Percentiles rank a stretch among this genome's conserved stretches.
Conservation (phyloP, 2,888 invertebrate species). For the Lithophane ornitopus region DNA sequence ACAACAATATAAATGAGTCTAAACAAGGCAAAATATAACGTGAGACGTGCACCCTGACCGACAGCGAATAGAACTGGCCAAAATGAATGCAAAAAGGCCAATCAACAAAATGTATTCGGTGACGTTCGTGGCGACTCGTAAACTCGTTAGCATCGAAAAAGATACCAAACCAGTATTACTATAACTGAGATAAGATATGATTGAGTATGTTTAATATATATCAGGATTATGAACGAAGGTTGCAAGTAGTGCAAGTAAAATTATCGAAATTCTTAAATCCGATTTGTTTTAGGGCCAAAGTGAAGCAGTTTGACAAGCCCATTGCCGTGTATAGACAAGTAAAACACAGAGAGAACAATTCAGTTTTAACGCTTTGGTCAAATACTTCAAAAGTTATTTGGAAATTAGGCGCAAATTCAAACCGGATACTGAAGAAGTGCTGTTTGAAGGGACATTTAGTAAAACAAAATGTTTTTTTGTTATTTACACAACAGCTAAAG, state of each 20-base stretch:
- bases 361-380: background rate
- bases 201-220: too few relatives aligned
- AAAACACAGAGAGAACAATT: background rate
- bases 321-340: background rate
- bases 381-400: background rate
- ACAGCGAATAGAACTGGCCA: background rate
- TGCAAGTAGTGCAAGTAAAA: background rate
- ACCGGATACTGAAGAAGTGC: background rate
- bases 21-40: background rate
- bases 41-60: background rate
- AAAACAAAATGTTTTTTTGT: background rate
- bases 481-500: background rate
- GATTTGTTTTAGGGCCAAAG: background rate
- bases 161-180: background rate
- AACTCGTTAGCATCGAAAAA: background rate
- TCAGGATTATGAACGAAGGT: background rate
- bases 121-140: background rate
- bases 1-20: background rate
- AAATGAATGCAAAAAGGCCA: background rate
- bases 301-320: background rate
- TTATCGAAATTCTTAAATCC: too few relatives aligned
- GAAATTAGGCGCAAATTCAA: background rate
- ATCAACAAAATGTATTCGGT: background rate
- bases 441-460: background rate
- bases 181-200: background rate